A percentile compares a stretch with the other conserved stretches of the same genome.
These are phyloP conservation scores for Chloroclysta siterata DNA, from an alignment of 2,888 invertebrate species.

Conservation along the genomic window DNA sequence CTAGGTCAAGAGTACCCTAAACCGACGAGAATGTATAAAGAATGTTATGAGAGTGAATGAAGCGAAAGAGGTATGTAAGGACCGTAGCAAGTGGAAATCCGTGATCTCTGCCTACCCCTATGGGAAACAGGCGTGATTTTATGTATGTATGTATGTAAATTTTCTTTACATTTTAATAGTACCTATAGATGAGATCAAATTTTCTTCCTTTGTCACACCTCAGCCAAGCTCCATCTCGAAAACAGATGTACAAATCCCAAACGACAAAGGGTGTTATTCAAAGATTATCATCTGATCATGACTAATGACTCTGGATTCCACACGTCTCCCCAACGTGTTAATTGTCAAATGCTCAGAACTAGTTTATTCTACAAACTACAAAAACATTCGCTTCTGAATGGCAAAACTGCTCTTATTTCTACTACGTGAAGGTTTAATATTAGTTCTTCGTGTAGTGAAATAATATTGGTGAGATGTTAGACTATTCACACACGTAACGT, in stretches of 20 bases:
- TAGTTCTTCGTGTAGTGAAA: not conserved
- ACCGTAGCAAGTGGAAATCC: too few species aligned
- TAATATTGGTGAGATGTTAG: slow-evolving; percentile 44
- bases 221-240: slow-evolving; percentile 26
- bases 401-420: slow-evolving; percentile 7
- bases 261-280: slow-evolving; percentile 77
- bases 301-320: slow-evolving; percentile 74
- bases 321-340: slow-evolving; percentile 69
- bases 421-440: slow-evolving; percentile 22
- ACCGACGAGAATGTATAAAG: too few species aligned
- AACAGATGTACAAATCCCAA: slow-evolving; percentile 52
- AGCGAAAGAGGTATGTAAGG: too few species aligned
- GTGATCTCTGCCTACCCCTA: too few species aligned
- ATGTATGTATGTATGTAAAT: too few species aligned
- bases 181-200: slow-evolving; percentile 1
- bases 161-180: too few species aligned
- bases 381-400: slow-evolving; percentile 33
- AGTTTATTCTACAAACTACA: slow-evolving; percentile 71
- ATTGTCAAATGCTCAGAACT: slow-evolving; percentile 75
- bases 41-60: too few species aligned
- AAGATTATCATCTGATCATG: slow-evolving; percentile 80
- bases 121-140: too few species aligned
- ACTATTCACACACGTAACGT: slow-evolving; percentile 67
- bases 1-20: too few species aligned
- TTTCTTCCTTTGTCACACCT: slow-evolving; percentile 6